Conservation (phyloP, 2,797 vertebrate genomes). For the Channallabes apus region DNA sequence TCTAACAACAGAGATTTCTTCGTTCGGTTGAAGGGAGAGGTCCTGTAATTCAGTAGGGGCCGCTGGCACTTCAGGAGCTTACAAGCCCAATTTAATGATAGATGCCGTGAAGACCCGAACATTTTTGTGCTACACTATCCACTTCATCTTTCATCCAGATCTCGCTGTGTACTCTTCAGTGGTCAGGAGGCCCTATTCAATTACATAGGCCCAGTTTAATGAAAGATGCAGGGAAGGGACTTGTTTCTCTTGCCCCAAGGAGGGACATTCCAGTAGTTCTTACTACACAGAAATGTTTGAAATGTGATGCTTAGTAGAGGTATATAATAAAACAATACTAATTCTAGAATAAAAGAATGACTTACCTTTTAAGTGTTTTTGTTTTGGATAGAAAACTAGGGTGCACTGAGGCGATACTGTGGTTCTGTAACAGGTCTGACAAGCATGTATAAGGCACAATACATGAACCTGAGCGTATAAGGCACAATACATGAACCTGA, state of each 20-base stretch:
- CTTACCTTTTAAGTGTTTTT: background rate
- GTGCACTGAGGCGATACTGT: background rate
- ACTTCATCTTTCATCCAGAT: conserved; percentile 33
- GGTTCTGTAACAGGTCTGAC: background rate
- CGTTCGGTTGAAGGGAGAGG: conserved; percentile 6
- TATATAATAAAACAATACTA: background rate
- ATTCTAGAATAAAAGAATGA: background rate
- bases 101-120: conserved; percentile 20
- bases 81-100: conserved; percentile 22
- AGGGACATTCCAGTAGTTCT: conserved; percentile 4
- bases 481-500: too few relatives aligned
- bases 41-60: conserved; percentile 21
- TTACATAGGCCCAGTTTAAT: conserved; percentile 37
- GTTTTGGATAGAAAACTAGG: background rate
- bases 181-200: conserved; percentile 16
- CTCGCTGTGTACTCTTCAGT: conserved; percentile 28
- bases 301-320: background rate
- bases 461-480: background rate
- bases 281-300: conserved; percentile 6
- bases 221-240: conserved; percentile 22
- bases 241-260: conserved; percentile 23
- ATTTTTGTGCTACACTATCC: conserved; percentile 18
- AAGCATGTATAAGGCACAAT: background rate
- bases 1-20: conserved; percentile 25
- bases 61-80: conserved; percentile 7